These are phyloP conservation scores for Nesoenas mayeri DNA, from an alignment of 2,113 vertebrate species.

Conservation along the genomic window DNA sequence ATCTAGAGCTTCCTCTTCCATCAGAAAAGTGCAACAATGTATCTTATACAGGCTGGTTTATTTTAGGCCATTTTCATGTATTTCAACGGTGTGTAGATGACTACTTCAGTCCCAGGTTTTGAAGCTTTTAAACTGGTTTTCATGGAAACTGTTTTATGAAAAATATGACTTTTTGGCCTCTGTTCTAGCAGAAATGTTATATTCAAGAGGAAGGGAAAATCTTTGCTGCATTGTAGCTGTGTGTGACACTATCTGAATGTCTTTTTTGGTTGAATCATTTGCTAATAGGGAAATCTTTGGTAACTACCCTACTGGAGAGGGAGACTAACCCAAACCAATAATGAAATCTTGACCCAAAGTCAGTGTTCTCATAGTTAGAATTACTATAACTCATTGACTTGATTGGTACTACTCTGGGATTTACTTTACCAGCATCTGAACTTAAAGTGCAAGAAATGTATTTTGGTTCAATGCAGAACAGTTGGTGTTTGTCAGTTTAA, in stretches of 20 bases:
- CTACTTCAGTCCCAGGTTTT: not conserved
- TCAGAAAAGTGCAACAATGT: not conserved
- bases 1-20: not conserved
- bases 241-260: not conserved
- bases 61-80: not conserved
- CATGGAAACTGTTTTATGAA: not conserved
- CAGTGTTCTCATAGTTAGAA: not conserved
- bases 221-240: not conserved
- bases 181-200: not conserved
- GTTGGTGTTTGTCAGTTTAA: not conserved
- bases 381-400: not conserved
- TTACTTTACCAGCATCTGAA: not conserved
- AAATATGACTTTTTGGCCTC: not conserved
- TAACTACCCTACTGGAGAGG: not conserved
- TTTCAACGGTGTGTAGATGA: not conserved
- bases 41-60: not conserved
- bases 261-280: not conserved
- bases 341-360: not conserved
- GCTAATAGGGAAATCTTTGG: not conserved
- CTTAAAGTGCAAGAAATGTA: not conserved
- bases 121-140: not conserved
- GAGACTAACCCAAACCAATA: not conserved
- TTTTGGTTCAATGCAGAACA: not conserved
- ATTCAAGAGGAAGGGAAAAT: not conserved
- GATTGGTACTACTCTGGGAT: not conserved